Base-by-base conservation (phyloP, 2,113 vertebrate species). In the Nettapus auritus region DNA sequence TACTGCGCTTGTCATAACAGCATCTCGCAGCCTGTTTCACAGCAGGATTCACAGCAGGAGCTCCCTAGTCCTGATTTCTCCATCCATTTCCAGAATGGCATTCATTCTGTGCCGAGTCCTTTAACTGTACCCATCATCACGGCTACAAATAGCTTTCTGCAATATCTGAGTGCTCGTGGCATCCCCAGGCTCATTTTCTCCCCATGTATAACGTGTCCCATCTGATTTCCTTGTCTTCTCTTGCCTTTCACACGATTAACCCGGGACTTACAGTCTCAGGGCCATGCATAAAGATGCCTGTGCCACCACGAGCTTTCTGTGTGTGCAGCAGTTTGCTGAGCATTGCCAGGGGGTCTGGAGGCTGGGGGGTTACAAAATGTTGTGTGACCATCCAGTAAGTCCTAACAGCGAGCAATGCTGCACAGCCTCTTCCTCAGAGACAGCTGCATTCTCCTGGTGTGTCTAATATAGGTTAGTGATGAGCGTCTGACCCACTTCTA, bases 1-100 rank as follows among this genome's bases (percentile, higher is more conserved):
- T 70, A 48, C 63, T 86, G 82, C 63, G 77, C 87, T 96, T 95
- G 87, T 91, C 86, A 69, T 93, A 96, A 95, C 84, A 88, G 87
- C 75, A 91, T 97, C 80, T 97, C 8, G 6, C 46, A 38, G 3
- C 60, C 73, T 83, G 21, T 50, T 93, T 93, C 94, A 66, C 96
- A 96, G 86, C 31, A 0, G 95, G 81, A 57, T 55, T 93, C 93
- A 91, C 94, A 95, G 89, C 89, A 89, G 48, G 93, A 91, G 81
- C 50, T 96, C 78, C 26, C 57, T 82, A 50, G 36, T 69, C 44
- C 50, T 82, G 84, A 94, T 94, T 94, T 91, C 70, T 85, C 74
- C 66, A 64, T 93, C 69, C 48, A 67, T 87, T 92, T 95, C 75
- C 87, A 92, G 55, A 31, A 38, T 3, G 50, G 55, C 53, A 88